Evolutionary conservation across 2,888 invertebrate species (phyloP), one percentile per base, ranked within the genome.

Genomic region (Apamea crenata): DNA sequence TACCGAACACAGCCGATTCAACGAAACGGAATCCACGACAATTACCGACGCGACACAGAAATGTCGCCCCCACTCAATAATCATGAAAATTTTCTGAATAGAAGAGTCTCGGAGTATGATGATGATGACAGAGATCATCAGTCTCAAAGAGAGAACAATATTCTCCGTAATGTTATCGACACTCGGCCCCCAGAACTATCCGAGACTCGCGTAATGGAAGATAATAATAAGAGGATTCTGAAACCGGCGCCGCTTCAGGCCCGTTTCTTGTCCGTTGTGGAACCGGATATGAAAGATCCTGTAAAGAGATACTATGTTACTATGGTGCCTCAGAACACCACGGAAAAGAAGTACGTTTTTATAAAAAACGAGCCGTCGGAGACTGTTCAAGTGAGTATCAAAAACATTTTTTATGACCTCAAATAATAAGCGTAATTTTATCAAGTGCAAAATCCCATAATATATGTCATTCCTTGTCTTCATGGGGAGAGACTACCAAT

Each of bases 311-410:
- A 96, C 85, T 97, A 96, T 81, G 96, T 97, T 2, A 90, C 89
- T 1, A 88, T 89, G 47, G 93, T 97, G 78, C 97, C 97, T n/a
- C 96, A 96, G 82, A 93, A 91, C 78, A 87, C 92, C 63, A 91
- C 96, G 29, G 98, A 98, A 72, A 98, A 98, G 92, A 98, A 98
- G 92, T 95, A 97, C 85, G 97, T 98, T 90, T 96, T 98, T 76
- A 97, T 97, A 82, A 98, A 98, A 93, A 98, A 97, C 93, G 97
- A 98, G 85, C 97, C 97, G 2, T 67, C 94, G 69, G 97, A 97
- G 77, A 88, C 96, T 93, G 93, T 94, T 78, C 96, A 96, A 91
- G 94, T 97, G 91, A 92, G 96, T 80, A 75, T 18, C 18, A 18
- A 36, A 29, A 29, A 59, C 0, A 1, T 25, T 56, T 74, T 32